A percentile compares a stretch with the other conserved stretches of the same genome.
These are phyloP conservation scores for Ypsolopha sequella DNA, from an alignment of 2,888 invertebrate genomes.

Conservation along the genomic window DNA sequence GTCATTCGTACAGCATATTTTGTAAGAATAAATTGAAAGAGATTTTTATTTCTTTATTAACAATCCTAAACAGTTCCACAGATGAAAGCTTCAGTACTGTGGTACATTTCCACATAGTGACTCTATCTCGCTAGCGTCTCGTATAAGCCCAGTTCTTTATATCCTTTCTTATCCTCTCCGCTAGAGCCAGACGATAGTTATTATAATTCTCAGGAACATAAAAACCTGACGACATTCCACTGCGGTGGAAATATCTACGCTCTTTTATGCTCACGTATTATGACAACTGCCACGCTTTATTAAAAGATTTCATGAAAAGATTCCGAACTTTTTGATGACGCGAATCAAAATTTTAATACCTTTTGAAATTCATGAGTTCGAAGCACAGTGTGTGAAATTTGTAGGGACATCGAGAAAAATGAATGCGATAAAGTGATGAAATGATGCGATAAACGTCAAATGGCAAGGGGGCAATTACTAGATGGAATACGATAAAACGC, in stretches of 20 bases:
- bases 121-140: no score
- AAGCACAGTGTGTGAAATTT: background rate
- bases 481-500: no score
- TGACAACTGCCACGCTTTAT: background rate
- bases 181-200: background rate
- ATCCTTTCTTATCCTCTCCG: no score
- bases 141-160: no score
- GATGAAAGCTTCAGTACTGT: no score
- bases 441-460: background rate
- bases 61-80: no score
- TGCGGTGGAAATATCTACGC: background rate
- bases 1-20: no score
- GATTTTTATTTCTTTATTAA: no score
- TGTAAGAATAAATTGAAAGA: no score
- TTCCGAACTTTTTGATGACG: background rate
- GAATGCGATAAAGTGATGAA: background rate
- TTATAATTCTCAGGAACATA: background rate
- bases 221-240: background rate
- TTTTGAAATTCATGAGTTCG: background rate
- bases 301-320: background rate
- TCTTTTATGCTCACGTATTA: background rate
- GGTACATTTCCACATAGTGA: no score
- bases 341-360: background rate
- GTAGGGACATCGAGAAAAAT: background rate
- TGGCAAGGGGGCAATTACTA: no score